Conservation (phyloP, 1,140 invertebrate species). For the Achroia grisella region DNA sequence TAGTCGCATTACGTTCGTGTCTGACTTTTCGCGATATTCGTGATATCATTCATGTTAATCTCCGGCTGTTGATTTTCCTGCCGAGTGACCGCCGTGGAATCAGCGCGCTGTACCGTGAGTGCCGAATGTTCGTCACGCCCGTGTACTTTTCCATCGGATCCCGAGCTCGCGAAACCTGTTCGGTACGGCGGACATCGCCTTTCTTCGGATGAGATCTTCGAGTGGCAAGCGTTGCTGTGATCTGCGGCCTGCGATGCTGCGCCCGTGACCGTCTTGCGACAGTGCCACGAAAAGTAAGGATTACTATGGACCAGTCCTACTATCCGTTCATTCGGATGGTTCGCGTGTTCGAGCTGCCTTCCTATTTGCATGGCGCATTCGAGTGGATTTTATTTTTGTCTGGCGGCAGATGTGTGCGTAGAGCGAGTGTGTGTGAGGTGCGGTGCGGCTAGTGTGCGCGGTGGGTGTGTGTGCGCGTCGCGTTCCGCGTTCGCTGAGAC, state of each 20-base stretch:
- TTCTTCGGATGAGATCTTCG: constrained; percentile 54
- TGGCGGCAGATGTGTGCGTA: constrained; percentile 24
- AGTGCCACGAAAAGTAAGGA: constrained; percentile 72
- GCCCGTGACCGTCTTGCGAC: constrained; percentile 66
- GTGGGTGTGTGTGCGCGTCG: constrained; percentile 25
- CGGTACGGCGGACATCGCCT: constrained; percentile 43
- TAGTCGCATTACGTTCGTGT: constrained; percentile 37
- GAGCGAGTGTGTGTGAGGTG: constrained; percentile 28
- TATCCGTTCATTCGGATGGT: constrained; percentile 52
- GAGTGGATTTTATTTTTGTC: constrained; percentile 72
- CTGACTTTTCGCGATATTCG: constrained; percentile 18
- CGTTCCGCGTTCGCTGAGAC: constrained; percentile 45
- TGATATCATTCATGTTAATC: constrained; percentile 68
- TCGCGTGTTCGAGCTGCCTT: constrained; percentile 55
- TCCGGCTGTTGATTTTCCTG: constrained; percentile 64
- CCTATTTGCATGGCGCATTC: constrained; percentile 71
- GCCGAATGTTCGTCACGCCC: constrained; percentile 54
- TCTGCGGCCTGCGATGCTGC: constrained; percentile 64
- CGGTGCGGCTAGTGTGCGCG: constrained; percentile 29
- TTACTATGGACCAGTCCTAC: constrained; percentile 54
- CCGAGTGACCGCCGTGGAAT: constrained; percentile 59
- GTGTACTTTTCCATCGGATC: constrained; percentile 61
- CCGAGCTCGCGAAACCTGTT: constrained; percentile 53
- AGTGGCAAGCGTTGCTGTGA: constrained; percentile 40
- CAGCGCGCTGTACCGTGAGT: constrained; percentile 54